These are phyloP conservation scores for Lithosia quadra DNA, from an alignment of 2,888 invertebrate genomes.

Conservation along the genomic window DNA sequence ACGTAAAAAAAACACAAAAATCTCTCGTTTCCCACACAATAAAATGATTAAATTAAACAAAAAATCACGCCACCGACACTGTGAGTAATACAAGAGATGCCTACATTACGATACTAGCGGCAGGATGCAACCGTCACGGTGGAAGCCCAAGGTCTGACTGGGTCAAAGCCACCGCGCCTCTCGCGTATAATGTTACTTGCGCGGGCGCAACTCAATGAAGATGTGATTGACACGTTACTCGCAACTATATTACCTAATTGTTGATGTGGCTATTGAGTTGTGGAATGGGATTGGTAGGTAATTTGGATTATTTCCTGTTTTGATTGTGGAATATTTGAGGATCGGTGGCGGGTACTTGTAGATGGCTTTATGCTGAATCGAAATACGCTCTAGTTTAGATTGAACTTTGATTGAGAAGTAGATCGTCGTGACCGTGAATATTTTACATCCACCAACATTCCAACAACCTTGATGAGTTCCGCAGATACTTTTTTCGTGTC, in stretches of 20 bases:
- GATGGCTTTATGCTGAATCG: no score
- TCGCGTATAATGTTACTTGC: constrained; percentile 42
- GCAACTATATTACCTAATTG: constrained; percentile 9
- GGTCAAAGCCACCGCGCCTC: constrained; percentile 65
- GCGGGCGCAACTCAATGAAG: constrained; percentile 16
- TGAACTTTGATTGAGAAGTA: no score
- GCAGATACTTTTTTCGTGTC: no score
- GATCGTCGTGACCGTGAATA: no score
- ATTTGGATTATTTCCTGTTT: neutral
- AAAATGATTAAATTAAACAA: neutral
- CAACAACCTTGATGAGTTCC: no score
- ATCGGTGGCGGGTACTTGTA: neutral
- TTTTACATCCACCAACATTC: no score
- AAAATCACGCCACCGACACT: neutral
- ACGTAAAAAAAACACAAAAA: neutral
- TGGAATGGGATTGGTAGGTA: constrained; percentile 5
- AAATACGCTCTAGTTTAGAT: no score
- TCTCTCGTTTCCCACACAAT: constrained; percentile 8
- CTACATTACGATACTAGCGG: constrained; percentile 21
- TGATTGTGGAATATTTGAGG: neutral
- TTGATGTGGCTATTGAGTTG: constrained; percentile 8
- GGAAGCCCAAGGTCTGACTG: constrained; percentile 56
- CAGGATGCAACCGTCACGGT: constrained; percentile 63
- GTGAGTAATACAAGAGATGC: constrained; percentile 15
- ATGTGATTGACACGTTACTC: constrained; percentile 20